Percentiles rank a stretch among this genome's conserved stretches.
Evolutionary conservation across 2,113 vertebrate species (phyloP).

Genomic region (Agelaius tricolor): DNA sequence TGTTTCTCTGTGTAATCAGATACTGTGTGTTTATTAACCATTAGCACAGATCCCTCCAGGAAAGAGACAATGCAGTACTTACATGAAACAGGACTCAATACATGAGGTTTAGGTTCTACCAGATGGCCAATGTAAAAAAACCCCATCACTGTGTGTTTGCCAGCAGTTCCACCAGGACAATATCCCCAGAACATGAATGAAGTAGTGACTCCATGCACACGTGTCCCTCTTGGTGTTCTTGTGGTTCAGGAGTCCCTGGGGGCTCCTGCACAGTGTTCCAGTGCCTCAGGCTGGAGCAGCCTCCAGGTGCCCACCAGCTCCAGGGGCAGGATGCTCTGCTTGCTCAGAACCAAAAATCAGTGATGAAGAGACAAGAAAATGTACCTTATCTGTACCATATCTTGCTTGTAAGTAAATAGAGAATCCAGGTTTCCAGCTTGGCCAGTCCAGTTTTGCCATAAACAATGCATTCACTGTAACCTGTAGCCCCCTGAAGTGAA

Average conservation of each 20-base stretch:
- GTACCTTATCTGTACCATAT: background rate
- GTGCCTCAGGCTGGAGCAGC: background rate
- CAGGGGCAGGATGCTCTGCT: background rate
- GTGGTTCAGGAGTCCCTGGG: background rate
- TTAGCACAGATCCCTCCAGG: background rate
- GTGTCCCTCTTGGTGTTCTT: background rate
- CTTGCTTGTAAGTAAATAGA: background rate
- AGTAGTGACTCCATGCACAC: background rate
- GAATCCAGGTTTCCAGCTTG: background rate
- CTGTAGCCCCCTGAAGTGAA: background rate
- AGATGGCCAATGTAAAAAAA: background rate
- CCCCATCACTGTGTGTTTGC: background rate
- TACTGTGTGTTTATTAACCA: background rate
- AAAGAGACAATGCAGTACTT: background rate
- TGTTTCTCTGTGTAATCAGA: background rate
- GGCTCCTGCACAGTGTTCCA: background rate
- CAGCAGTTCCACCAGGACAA: background rate
- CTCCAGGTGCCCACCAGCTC: background rate
- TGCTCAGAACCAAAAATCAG: background rate
- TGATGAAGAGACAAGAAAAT: background rate
- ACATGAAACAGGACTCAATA: background rate
- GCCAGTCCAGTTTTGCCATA: background rate
- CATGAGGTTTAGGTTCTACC: background rate
- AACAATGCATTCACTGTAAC: background rate
- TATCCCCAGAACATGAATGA: background rate